Evolutionary conservation across 2,888 invertebrate genomes (phyloP).

Genomic region (Eucriotettix oculatus): DNA sequence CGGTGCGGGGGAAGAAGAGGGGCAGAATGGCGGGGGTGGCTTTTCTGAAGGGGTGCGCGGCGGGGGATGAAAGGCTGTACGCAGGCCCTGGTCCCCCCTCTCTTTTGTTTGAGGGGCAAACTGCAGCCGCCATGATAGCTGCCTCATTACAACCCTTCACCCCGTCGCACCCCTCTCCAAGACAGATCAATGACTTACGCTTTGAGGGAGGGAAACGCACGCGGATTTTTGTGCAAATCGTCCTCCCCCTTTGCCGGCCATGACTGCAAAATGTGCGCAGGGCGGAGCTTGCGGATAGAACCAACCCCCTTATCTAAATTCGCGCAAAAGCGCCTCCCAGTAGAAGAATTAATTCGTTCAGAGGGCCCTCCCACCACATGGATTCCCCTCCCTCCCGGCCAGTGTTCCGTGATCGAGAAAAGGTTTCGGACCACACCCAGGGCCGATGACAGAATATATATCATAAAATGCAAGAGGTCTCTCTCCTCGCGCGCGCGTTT

Average conservation of each 20-base stretch:
- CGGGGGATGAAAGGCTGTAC: not conserved
- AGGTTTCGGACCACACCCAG: slow-evolving; percentile 10
- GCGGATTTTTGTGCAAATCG: not conserved
- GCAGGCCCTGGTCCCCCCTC: slow-evolving; percentile 1
- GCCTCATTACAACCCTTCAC: not conserved
- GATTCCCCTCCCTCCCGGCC: slow-evolving; percentile 1
- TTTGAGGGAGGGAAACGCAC: not conserved
- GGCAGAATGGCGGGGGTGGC: not conserved
- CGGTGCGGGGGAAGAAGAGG: not conserved
- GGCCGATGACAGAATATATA: slow-evolving; percentile 10
- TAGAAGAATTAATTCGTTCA: slow-evolving; percentile 4
- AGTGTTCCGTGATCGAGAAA: slow-evolving; percentile 4
- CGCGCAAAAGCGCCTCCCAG: slow-evolving; percentile 1
- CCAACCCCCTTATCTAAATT: not conserved
- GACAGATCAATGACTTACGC: slow-evolving; percentile 8
- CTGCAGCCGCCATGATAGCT: slow-evolving; percentile 1
- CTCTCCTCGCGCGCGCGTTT: slow-evolving; percentile 7
- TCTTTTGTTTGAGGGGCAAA: not conserved
- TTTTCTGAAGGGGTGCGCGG: not conserved
- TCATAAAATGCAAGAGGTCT: slow-evolving; percentile 9
- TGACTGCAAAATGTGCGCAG: not conserved
- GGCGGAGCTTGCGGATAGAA: not conserved
- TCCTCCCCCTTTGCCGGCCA: not conserved
- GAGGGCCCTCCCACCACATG: slow-evolving; percentile 2
- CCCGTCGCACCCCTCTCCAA: not conserved